Evolutionary conservation across 2,888 invertebrate species (phyloP), one percentile per base, ranked within the genome.

Genomic region (Drosophila mettleri): DNA sequence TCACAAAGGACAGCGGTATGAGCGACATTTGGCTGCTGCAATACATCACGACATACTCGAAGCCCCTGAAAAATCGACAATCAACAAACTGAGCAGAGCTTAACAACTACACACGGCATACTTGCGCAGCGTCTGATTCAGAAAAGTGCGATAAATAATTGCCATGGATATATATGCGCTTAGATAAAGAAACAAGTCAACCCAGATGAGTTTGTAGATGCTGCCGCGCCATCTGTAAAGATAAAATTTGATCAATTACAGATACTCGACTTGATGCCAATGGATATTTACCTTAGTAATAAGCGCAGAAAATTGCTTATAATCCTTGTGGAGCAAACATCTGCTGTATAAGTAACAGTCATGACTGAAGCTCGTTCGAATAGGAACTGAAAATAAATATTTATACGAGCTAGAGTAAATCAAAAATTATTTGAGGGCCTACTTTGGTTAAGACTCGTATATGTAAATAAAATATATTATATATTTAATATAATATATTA

Each of bases 191-290:
- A 96, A 89, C 51, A 98, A 93, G 91, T 98, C 98, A 73, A 96
- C 93, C 97, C 97, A 98, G 63, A 98, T 95, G 72, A 98, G 93
- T 92, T 98, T 98, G 94, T 98, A 98, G 86, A 98, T 96, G 90
- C 98, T 98, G 33, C 98, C 98, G 74, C 95, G 94, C 98, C 98
- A 98, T 94, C 97, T 97, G 93, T 62, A 94, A 1, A 18, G 0
- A 8, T 8, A 8, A 0, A 12, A 14, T 10, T 6, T 12, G 16
- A n/a, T 3, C n/a, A 2, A 1, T 3, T 3, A 33, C 14, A 14
- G 2, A n/a, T n/a, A n/a, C n/a, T n/a, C n/a, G n/a, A n/a, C n/a
- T n/a, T n/a, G n/a, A 6, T 9, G 8, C 5, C n/a, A 3, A 22
- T 12, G 12, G 33, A n/a, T 20, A 38, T 14, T 18, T n/a, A 89